phyloP scores from a whole-genome alignment of 2,113 vertebrate species.

The Oncorhynchus gorbuscha region DNA sequence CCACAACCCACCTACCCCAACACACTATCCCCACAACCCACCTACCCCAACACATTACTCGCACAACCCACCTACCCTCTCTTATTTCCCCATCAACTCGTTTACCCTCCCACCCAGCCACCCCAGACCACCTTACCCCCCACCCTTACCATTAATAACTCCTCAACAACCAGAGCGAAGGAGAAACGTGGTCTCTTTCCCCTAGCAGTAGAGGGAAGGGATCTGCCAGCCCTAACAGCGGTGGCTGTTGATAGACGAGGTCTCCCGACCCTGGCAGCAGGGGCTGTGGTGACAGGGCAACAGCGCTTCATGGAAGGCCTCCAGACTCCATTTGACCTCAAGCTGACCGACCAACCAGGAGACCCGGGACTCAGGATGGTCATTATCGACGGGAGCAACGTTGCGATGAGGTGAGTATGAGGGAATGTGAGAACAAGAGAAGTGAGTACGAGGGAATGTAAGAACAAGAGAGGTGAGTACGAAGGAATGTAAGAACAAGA shows the following conservation, averaged over 20 bases:
- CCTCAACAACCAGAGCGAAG: neutral
- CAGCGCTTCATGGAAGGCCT: conserved; percentile 85
- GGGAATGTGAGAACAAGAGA: neutral
- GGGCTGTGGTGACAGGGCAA: conserved; percentile 78
- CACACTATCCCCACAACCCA: conserved; percentile 14
- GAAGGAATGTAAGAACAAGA: too few species aligned
- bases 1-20: conserved; percentile 48
- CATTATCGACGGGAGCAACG: conserved; percentile 88
- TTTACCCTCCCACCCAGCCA: neutral
- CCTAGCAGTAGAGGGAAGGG: neutral
- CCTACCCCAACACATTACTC: conserved; percentile 35
- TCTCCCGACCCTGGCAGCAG: neutral
- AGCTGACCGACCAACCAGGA: conserved; percentile 75
- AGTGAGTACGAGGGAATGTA: neutral
- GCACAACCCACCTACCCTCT: conserved; percentile 41
- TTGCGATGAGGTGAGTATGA: conserved; percentile 85
- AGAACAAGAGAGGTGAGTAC: too few species aligned
- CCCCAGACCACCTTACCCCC: neutral
- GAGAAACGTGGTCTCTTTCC: neutral
- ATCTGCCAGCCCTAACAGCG: neutral
- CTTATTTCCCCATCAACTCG: neutral
- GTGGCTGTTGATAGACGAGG: neutral
- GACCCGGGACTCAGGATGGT: conserved; percentile 75
- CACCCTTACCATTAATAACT: neutral
- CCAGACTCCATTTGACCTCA: conserved; percentile 76